phyloP scores from a whole-genome alignment of 2,113 vertebrate species.

The Nyctereutes procyonoides region DNA sequence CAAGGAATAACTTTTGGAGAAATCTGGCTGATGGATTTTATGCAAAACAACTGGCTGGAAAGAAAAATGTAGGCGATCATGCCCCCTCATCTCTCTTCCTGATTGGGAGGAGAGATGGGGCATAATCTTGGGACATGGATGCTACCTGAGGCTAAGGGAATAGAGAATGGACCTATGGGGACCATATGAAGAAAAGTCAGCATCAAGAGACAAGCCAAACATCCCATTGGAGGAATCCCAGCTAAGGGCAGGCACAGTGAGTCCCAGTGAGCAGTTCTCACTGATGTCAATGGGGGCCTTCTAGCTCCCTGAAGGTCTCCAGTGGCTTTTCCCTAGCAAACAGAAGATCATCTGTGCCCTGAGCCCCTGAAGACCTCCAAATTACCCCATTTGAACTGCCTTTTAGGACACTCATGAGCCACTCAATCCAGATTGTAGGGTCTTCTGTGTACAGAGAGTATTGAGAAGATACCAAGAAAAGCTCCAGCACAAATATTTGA shows the following conservation, averaged over 20 bases:
- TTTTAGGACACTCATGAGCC: background rate
- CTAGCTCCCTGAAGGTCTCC: background rate
- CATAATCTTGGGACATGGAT: background rate
- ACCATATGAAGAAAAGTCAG: background rate
- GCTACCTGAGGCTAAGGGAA: background rate
- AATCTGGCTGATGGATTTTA: conserved; percentile 39
- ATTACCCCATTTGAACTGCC: background rate
- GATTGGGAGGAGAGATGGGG: background rate
- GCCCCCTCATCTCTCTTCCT: background rate
- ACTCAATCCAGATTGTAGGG: background rate
- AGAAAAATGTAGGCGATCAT: background rate
- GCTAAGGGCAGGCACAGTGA: background rate
- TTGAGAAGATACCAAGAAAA: background rate
- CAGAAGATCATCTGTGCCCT: background rate
- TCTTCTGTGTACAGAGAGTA: background rate
- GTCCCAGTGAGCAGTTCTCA: background rate
- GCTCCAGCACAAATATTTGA: background rate
- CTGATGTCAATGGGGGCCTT: background rate
- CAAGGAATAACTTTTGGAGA: background rate
- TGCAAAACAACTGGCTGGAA: background rate
- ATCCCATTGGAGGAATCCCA: background rate
- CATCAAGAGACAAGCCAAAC: background rate
- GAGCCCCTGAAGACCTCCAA: background rate
- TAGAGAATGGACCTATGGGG: background rate
- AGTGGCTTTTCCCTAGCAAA: too few relatives aligned